These are phyloP conservation scores for Neotoma lepida DNA, from an alignment of 2,113 vertebrate species.

Conservation along the genomic window DNA sequence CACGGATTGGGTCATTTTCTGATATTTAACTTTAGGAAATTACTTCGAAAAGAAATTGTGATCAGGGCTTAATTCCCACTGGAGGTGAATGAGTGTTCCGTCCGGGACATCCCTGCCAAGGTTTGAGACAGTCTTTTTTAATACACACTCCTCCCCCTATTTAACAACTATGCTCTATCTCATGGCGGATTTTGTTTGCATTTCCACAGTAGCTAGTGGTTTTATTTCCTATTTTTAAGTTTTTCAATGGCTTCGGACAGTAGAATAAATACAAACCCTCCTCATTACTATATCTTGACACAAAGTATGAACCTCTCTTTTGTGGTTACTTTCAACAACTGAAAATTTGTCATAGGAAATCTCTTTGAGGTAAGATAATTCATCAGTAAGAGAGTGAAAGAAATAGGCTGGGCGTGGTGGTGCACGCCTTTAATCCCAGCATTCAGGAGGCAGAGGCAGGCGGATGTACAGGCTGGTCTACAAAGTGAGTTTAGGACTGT, in stretches of 20 bases:
- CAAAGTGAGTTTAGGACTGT: no score
- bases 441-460: no score
- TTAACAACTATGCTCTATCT: background rate
- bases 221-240: background rate
- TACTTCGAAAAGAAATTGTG: background rate
- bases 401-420: no score
- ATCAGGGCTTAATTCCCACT: background rate
- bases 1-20: background rate
- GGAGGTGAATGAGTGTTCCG: background rate
- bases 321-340: background rate
- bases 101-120: background rate
- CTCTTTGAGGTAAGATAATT: background rate
- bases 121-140: background rate
- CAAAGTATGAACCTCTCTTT: slow-evolving; percentile 2
- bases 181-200: background rate
- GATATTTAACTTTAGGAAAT: slow-evolving; percentile 20
- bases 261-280: background rate
- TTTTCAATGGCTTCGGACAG: background rate
- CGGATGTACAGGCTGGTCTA: no score
- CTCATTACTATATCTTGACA: background rate
- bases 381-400: background rate
- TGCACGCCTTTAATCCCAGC: no score
- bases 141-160: no score
- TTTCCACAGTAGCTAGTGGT: background rate
- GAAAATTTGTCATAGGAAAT: slow-evolving; percentile 41